phyloP scores from a whole-genome alignment of 2,888 invertebrate genomes.

The Nineta flava region DNA sequence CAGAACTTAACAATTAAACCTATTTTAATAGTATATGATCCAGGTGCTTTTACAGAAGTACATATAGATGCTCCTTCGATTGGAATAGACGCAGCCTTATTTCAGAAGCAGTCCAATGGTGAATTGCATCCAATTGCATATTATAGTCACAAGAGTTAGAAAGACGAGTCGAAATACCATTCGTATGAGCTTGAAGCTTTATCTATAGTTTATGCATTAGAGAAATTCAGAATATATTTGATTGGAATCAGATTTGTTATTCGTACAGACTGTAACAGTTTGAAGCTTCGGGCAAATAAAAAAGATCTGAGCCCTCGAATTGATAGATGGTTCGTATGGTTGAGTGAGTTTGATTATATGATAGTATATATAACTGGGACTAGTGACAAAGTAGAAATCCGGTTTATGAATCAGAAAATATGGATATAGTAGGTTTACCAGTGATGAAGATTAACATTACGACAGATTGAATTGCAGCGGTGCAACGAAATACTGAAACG shows the following conservation, averaged over 20 bases:
- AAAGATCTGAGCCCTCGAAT: constrained; percentile 7
- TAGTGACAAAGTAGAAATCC: constrained; percentile 11
- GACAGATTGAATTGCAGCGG: constrained; percentile 12
- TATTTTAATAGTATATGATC: background rate
- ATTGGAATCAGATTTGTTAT: constrained; percentile 11
- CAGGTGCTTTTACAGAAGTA: background rate
- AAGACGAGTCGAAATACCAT: constrained; percentile 5
- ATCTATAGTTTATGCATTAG: background rate
- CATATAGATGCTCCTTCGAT: background rate
- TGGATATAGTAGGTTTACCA: constrained; percentile 7
- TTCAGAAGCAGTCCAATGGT: constrained; percentile 5
- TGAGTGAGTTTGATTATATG: constrained; percentile 4
- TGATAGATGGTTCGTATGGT: constrained; percentile 2
- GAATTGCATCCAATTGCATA: constrained; percentile 6
- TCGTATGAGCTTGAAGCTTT: background rate
- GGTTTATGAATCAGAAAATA: constrained; percentile 9
- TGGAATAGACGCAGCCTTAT: background rate
- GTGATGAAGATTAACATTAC: constrained; percentile 10
- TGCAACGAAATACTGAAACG: constrained; percentile 5
- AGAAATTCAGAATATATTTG: constrained; percentile 9
- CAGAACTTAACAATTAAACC: background rate
- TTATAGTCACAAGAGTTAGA: constrained; percentile 8
- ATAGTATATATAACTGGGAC: background rate
- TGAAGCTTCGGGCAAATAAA: constrained; percentile 5
- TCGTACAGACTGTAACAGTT: constrained; percentile 10